phyloP scores from a whole-genome alignment of 2,113 vertebrate genomes.

The Tachysurus vachellii region DNA sequence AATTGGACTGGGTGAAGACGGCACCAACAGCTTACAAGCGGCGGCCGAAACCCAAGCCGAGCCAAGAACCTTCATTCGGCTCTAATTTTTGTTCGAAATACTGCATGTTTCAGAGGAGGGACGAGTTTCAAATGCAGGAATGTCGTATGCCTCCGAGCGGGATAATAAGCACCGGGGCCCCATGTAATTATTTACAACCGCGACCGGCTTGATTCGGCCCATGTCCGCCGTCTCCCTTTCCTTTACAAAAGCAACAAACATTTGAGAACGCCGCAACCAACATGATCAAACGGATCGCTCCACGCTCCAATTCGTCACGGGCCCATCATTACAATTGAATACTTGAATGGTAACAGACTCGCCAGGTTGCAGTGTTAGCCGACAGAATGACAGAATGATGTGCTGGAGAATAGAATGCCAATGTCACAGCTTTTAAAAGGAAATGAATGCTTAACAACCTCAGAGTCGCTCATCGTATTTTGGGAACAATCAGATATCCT shows the following conservation, averaged over 20 bases:
- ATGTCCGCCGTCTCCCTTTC: slow-evolving; percentile 26
- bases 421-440: not conserved
- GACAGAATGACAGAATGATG: not conserved
- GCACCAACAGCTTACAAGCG: slow-evolving; percentile 36
- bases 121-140: slow-evolving; percentile 38
- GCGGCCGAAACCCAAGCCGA: slow-evolving; percentile 17
- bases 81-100: slow-evolving; percentile 35
- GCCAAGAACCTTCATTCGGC: not conserved
- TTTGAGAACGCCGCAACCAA: not conserved
- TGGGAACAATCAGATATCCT: slow-evolving; percentile 1
- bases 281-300: slow-evolving; percentile 44
- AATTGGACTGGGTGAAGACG: slow-evolving; percentile 51
- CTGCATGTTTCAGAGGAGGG: slow-evolving; percentile 25
- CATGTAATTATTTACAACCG: slow-evolving; percentile 53
- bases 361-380: slow-evolving; percentile 18
- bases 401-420: not conserved
- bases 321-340: slow-evolving; percentile 32
- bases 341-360: slow-evolving; percentile 35
- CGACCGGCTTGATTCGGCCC: slow-evolving; percentile 42
- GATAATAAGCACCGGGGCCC: slow-evolving; percentile 45
- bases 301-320: slow-evolving; percentile 38
- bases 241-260: slow-evolving; percentile 53
- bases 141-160: slow-evolving; percentile 28
- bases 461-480: not conserved
- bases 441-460: not conserved